Conservation (phyloP, 1,140 invertebrate species). For the Pseudomyrmex gracilis region DNA sequence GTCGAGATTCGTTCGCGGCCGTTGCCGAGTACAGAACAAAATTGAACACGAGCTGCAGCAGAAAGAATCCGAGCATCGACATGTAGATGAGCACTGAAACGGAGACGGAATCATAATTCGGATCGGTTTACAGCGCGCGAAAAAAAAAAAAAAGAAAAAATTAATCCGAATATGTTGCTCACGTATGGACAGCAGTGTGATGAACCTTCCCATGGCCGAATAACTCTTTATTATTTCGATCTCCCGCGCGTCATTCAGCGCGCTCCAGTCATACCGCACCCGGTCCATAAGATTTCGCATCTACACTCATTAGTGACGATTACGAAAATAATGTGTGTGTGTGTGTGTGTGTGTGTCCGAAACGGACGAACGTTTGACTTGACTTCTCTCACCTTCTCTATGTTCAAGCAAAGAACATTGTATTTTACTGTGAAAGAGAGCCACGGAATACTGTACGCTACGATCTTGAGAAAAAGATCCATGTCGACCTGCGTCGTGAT, state of each 20-base stretch:
- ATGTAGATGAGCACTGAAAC: conserved; percentile 28
- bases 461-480: conserved; percentile 36
- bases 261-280: conserved; percentile 23
- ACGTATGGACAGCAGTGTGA: conserved; percentile 13
- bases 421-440: neutral
- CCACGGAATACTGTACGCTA: conserved; percentile 12
- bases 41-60: neutral
- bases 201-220: conserved; percentile 3
- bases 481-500: neutral
- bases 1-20: conserved; percentile 5
- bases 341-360: neutral
- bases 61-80: neutral
- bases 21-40: neutral
- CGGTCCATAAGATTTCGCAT: conserved; percentile 8
- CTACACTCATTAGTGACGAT: neutral
- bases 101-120: no score
- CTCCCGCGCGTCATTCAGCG: neutral
- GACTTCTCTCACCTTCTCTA: conserved; percentile 4
- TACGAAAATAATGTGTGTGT: neutral
- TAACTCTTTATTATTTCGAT: conserved; percentile 49
- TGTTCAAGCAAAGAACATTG: conserved; percentile 12
- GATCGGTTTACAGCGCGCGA: no score
- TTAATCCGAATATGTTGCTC: neutral
- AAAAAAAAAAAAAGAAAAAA: neutral
- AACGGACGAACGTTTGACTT: neutral